A percentile compares a stretch with the other conserved stretches of the same genome.
Conservation (phyloP, 2,888 invertebrate species). For the Aphrophora alni region DNA sequence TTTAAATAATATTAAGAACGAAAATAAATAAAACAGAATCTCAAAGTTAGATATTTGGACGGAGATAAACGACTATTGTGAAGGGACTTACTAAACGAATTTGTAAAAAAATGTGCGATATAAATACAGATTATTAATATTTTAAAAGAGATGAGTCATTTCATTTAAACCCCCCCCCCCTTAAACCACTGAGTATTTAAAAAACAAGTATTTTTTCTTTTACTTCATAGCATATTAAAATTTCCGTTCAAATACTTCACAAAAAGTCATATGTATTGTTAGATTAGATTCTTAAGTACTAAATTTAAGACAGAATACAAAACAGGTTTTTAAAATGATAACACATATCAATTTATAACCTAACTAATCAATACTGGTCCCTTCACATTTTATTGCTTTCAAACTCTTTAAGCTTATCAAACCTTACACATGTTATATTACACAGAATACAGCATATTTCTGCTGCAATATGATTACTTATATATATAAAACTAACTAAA, state of each 20-base stretch:
- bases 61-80: not conserved
- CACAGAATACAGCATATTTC: not conserved
- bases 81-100: not conserved
- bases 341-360: not conserved
- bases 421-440: not conserved
- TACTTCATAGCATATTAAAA: too few relatives aligned
- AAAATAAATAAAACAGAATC: constrained; percentile 2
- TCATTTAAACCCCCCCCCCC: too few relatives aligned
- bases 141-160: too few relatives aligned
- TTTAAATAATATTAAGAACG: constrained; percentile 1
- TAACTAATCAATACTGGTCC: not conserved
- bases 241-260: too few relatives aligned
- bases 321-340: not conserved
- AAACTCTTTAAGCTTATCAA: not conserved
- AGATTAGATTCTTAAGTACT: not conserved
- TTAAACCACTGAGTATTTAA: not conserved
- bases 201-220: too few relatives aligned
- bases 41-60: not conserved
- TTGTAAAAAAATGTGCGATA: not conserved
- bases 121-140: too few relatives aligned
- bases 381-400: constrained; percentile 3
- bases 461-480: not conserved
- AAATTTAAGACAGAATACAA: not conserved
- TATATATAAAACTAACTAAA: too few relatives aligned
- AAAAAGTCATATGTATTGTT: too few relatives aligned